A percentile compares a stretch with the other conserved stretches of the same genome.
Conservation (phyloP, 2,797 vertebrate genomes). For the Cossypha heuglini region DNA sequence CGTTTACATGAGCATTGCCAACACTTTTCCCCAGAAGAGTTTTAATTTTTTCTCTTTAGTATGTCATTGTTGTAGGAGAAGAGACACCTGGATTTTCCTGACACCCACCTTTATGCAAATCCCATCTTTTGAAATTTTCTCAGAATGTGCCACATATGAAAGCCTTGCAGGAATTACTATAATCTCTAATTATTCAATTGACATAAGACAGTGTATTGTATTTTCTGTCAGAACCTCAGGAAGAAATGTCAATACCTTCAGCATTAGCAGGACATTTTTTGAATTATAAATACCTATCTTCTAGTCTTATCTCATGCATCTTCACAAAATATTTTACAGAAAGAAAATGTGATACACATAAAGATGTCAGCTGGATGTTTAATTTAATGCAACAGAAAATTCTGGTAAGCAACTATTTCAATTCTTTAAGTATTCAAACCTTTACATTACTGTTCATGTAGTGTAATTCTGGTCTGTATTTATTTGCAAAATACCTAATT, state of each 20-base stretch:
- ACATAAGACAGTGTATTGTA: conserved; percentile 20
- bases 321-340: conserved; percentile 22
- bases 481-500: conserved; percentile 54
- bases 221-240: conserved; percentile 41
- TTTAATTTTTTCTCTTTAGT: background rate
- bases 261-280: conserved; percentile 30
- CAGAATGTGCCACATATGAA: background rate
- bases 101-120: conserved; percentile 14
- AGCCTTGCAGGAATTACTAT: conserved; percentile 44
- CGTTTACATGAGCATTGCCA: background rate
- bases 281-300: conserved; percentile 11
- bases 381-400: background rate
- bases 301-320: background rate
- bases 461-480: background rate
- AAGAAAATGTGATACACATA: background rate
- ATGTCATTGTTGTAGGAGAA: background rate
- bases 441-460: background rate
- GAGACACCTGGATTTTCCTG: background rate
- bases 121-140: conserved; percentile 25
- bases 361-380: background rate
- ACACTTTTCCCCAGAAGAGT: background rate
- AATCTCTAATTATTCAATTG: conserved; percentile 59
- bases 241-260: conserved; percentile 59
- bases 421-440: conserved; percentile 4
- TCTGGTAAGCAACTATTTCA: background rate